Percentiles rank a stretch among this genome's conserved stretches.
phyloP scores from a whole-genome alignment of 2,797 vertebrate species.

The Argentina silus region DNA sequence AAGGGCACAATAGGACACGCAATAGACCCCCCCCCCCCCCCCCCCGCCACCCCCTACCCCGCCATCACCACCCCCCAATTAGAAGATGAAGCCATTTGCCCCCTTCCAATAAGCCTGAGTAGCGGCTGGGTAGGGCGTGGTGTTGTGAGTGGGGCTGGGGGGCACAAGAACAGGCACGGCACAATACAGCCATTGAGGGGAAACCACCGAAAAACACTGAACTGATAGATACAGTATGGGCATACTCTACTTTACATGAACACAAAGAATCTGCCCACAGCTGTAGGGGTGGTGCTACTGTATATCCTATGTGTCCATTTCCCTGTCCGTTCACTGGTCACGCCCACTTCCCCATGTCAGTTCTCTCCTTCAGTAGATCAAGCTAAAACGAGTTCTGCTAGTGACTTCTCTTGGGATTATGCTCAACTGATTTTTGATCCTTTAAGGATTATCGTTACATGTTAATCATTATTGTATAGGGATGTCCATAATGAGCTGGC shows the following conservation, averaged over 20 bases:
- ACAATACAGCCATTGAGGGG: neutral
- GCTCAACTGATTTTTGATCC: neutral
- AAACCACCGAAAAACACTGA: slow-evolving; percentile 9
- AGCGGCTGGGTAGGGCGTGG: neutral
- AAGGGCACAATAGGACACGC: neutral
- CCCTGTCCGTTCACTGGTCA: neutral
- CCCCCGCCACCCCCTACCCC: neutral
- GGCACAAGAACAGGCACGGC: neutral
- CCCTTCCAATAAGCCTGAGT: neutral
- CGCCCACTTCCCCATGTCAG: too few species aligned
- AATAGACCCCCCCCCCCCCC: neutral
- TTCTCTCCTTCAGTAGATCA: too few species aligned
- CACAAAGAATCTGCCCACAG: slow-evolving; percentile 13
- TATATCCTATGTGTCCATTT: neutral
- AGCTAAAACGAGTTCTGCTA: too few species aligned
- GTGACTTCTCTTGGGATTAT: too few species aligned
- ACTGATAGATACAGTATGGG: neutral
- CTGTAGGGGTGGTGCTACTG: neutral
- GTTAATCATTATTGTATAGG: neutral
- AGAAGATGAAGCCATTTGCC: neutral
- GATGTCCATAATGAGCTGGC: neutral
- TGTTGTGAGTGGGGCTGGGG: neutral
- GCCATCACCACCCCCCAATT: neutral
- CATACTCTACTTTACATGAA: slow-evolving; percentile 1
- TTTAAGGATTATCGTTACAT: neutral